Evolutionary conservation across 2,888 invertebrate species (phyloP), one percentile per base, ranked within the genome.

Genomic region (Schizaphis graminum): DNA sequence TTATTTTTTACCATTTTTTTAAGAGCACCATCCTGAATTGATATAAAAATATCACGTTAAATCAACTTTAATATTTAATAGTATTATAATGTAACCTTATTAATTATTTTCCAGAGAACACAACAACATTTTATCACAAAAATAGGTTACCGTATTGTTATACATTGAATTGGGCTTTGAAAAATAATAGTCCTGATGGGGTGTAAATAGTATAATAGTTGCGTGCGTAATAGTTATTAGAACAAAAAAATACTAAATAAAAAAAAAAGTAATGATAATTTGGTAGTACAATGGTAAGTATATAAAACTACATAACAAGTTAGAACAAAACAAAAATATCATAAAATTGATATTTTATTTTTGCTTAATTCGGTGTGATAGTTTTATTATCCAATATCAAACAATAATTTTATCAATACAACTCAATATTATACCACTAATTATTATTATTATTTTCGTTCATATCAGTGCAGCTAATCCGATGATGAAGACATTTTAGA

Each of bases 201-300:
- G 89, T 89, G 44, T 61, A 41, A 47, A 26, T 28, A 89, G 49
- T 53, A 16, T 53, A 53, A 53, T 53, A 53, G 61, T 89, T n/a
- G 89, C 89, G 89, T 89, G 89, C n/a, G 21, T 47, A n/a, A 21
- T 61, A n/a, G 61, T 26, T 47, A n/a, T 89, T 89, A 89, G 41
- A 89, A 8, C 16, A 77, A 77, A 67, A 61, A 90, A 49, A 77
- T 49, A 90, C n/a, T 47, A 89, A 89, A 89, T 89, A 57, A 41
- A 56, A 56, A 77, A 89, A 61, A 44, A 57, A 5, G 41, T n/a
- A 90, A 90, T 35, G 49, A 90, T 90, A 90, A 67, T 90, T 67
- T 90, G 67, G 67, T 35, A 41, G n/a, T 26, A 13, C 90, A 77
- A 41, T 35, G 77, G 21, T 77, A 21, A 16, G 16, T 35, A 21